These are phyloP conservation scores for Amaurobius ferox DNA, from an alignment of 2,888 invertebrate genomes.

Conservation along the genomic window DNA sequence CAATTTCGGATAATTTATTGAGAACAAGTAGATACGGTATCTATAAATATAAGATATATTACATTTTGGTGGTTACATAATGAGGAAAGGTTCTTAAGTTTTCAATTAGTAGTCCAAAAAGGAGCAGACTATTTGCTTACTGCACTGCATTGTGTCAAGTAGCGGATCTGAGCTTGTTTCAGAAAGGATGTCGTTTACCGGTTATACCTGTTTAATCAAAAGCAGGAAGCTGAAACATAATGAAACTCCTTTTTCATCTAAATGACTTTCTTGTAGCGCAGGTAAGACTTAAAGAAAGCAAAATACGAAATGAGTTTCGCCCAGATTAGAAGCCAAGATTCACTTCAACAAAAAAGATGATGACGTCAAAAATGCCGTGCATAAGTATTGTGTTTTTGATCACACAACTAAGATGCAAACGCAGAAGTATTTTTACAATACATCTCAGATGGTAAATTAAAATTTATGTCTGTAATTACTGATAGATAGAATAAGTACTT, in stretches of 20 bases:
- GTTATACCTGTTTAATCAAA: constrained; percentile 21
- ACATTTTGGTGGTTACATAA: not conserved
- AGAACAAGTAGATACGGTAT: not conserved
- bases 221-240: constrained; percentile 30
- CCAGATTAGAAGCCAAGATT: not conserved
- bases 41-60: constrained; percentile 2
- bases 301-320: not conserved
- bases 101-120: not conserved
- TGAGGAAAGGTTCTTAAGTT: not conserved
- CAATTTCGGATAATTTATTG: constrained; percentile 8
- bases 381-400: not conserved
- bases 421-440: no score
- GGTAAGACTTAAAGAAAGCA: not conserved
- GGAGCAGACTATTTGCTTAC: not conserved
- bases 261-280: constrained; percentile 7
- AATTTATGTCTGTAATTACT: no score
- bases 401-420: no score
- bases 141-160: not conserved
- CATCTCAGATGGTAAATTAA: no score
- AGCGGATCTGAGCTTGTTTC: not conserved
- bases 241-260: constrained; percentile 24
- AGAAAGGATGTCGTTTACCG: constrained; percentile 28
- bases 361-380: not conserved
- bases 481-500: no score
- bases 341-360: not conserved